Conservation (phyloP, 2,888 invertebrate genomes). For the Caenorhabditis sp. region DNA sequence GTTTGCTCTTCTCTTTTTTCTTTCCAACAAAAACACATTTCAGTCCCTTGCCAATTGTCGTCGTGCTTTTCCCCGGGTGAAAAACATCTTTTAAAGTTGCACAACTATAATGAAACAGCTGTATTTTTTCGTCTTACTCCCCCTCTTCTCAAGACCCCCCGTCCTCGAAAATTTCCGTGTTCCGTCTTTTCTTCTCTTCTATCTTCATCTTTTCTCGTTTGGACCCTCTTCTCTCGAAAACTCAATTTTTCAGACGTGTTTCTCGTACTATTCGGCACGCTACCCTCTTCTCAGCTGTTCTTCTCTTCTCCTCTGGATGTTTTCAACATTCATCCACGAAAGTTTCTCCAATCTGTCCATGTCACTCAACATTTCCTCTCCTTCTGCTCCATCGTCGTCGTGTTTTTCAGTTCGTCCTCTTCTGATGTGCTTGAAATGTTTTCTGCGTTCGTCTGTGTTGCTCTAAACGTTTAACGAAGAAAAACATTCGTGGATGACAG, state of each 20-base stretch:
- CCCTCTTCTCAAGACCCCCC: constrained; percentile 42
- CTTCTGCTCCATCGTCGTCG: constrained; percentile 24
- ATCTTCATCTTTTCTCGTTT: not conserved
- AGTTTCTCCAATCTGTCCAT: constrained; percentile 64
- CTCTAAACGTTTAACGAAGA: constrained; percentile 46
- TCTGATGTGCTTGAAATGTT: constrained; percentile 59
- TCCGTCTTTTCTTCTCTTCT: constrained; percentile 22
- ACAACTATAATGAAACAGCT: constrained; percentile 67
- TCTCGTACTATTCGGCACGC: constrained; percentile 57
- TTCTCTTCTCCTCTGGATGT: constrained; percentile 48
- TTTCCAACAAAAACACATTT: constrained; percentile 57
- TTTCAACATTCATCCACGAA: constrained; percentile 60
- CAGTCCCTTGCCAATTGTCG: constrained; percentile 63
- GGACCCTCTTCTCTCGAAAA: constrained; percentile 14
- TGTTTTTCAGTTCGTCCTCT: constrained; percentile 53
- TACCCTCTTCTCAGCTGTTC: constrained; percentile 50
- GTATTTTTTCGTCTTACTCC: constrained; percentile 47
- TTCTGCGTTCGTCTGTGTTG: constrained; percentile 46
- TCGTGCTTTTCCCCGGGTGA: constrained; percentile 29
- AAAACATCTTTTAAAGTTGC: constrained; percentile 62
- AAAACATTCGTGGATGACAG: constrained; percentile 47
- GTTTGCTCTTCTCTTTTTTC: constrained; percentile 56
- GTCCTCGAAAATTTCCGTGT: constrained; percentile 42
- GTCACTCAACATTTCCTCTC: constrained; percentile 61
- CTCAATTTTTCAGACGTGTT: constrained; percentile 55